phyloP scores from a whole-genome alignment of 2,113 vertebrate genomes.

The Phylloscopus trochiloides region DNA sequence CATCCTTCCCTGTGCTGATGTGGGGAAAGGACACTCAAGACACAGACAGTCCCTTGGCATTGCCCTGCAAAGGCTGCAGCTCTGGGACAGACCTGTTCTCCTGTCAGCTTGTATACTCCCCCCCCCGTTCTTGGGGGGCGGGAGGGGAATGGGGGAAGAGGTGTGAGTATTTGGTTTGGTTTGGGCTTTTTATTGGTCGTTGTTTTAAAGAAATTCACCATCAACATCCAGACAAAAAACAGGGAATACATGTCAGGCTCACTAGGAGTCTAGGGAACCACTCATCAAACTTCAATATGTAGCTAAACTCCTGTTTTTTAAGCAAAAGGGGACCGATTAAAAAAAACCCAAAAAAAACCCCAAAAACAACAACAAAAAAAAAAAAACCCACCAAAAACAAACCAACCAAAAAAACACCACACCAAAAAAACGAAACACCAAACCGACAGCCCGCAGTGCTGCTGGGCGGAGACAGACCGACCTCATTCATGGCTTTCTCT shows the following conservation, averaged over 20 bases:
- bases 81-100: accelerated
- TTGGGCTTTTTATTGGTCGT: not conserved
- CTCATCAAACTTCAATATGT: not conserved
- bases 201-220: not conserved
- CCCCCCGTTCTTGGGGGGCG: accelerated
- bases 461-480: not conserved
- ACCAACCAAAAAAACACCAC: too few species aligned
- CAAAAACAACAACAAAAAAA: too few species aligned
- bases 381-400: too few species aligned
- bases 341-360: not conserved
- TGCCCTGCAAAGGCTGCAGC: not conserved
- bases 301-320: not conserved
- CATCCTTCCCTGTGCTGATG: not conserved
- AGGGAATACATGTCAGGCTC: not conserved
- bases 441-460: not conserved
- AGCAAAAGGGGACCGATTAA: not conserved
- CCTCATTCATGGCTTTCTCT: slow-evolving; percentile 40
- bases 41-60: accelerated
- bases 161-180: not conserved
- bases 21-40: not conserved
- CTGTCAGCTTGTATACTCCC: accelerated
- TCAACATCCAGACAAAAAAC: not conserved
- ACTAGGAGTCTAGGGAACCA: not conserved
- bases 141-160: too few species aligned
- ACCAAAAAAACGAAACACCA: not conserved